Evolutionary conservation across 2,888 invertebrate genomes (phyloP).

Genomic region (Campoplex capitator): DNA sequence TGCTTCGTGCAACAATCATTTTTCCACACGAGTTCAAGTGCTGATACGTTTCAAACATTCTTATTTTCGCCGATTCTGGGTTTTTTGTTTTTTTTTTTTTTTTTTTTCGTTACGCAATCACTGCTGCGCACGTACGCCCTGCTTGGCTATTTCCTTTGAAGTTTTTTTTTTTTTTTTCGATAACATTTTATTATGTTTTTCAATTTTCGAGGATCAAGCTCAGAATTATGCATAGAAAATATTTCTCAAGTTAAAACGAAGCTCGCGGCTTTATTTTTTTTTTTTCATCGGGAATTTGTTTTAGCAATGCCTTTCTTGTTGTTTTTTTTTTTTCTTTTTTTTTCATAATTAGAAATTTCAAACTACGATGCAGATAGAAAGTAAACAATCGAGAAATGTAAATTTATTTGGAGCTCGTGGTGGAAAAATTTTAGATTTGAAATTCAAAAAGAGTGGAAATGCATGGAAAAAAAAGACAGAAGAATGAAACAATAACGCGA

Average conservation of each 20-base stretch:
- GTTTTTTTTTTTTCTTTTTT: conserved; percentile 6
- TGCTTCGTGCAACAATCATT: conserved; percentile 2
- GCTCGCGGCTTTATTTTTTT: neutral
- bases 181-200: neutral
- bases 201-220: neutral
- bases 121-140: neutral
- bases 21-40: neutral
- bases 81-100: conserved; percentile 38
- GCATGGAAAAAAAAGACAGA: neutral
- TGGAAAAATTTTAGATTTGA: neutral
- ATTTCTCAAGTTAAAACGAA: neutral
- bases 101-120: neutral
- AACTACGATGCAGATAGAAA: neutral
- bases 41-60: neutral
- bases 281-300: neutral
- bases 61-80: conserved; percentile 5
- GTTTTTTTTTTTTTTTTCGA: neutral
- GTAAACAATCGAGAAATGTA: neutral
- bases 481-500: neutral
- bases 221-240: conserved; percentile 17
- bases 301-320: neutral
- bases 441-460: neutral
- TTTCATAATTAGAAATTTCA: conserved; percentile 1
- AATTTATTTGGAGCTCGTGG: neutral
- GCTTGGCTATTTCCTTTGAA: neutral